phyloP scores from a whole-genome alignment of 2,888 invertebrate species.

The Neuroscelio doddi region DNA sequence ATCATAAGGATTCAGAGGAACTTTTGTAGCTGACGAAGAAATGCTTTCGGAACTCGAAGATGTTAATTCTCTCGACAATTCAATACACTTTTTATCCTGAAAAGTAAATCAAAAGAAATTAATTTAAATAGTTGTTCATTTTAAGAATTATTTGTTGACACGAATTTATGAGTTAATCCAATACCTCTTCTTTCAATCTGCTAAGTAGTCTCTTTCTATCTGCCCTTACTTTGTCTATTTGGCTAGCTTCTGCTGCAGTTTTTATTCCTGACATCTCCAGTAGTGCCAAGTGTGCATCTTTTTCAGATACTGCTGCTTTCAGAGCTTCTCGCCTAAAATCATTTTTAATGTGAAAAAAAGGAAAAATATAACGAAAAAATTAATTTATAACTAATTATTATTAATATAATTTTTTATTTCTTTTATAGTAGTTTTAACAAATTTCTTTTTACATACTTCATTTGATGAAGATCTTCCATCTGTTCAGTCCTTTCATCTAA shows the following conservation, averaged over 20 bases:
- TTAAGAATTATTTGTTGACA: too few relatives aligned
- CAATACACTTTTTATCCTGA: conserved; percentile 62
- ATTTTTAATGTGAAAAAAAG: background rate
- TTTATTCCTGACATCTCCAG: conserved; percentile 83
- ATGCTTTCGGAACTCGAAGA: conserved; percentile 49
- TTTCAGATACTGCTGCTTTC: conserved; percentile 88
- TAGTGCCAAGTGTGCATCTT: conserved; percentile 89
- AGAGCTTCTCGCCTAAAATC: conserved; percentile 84
- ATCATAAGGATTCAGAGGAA: conserved; percentile 54
- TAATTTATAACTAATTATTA: too few relatives aligned
- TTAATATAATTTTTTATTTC: background rate
- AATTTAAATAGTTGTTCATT: too few relatives aligned
- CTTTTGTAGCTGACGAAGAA: conserved; percentile 50
- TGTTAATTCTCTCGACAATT: conserved; percentile 52
- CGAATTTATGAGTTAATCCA: too few relatives aligned
- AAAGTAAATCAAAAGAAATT: conserved; percentile 10
- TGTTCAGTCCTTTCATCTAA: conserved; percentile 79
- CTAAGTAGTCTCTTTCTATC: conserved; percentile 83
- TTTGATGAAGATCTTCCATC: conserved; percentile 83
- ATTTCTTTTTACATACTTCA: conserved; percentile 78
- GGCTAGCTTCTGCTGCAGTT: conserved; percentile 77
- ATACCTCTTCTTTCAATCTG: conserved; percentile 81
- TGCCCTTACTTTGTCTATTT: conserved; percentile 79
- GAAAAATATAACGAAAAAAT: background rate
- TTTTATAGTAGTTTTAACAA: too few relatives aligned